phyloP scores from a whole-genome alignment of 1,140 invertebrate species.

The Hypsibius dujardini region DNA sequence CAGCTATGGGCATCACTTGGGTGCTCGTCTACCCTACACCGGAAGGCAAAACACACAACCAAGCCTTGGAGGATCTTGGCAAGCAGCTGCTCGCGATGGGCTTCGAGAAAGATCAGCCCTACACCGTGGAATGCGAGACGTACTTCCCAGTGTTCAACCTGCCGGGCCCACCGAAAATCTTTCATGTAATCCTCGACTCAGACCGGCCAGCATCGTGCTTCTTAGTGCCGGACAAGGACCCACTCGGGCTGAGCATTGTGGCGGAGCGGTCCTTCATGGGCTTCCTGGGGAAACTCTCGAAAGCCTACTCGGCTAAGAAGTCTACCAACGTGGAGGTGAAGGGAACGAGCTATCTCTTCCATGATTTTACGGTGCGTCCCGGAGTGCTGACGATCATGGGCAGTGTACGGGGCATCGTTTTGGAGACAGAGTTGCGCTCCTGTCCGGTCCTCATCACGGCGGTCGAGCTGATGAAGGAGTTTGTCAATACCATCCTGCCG shows the following conservation, averaged over 20 bases:
- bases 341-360: not conserved
- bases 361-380: not conserved
- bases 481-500: not conserved
- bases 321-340: not conserved
- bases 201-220: conserved; percentile 12
- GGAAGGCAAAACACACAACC: conserved; percentile 13
- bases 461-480: conserved; percentile 10
- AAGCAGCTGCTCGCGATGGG: not conserved
- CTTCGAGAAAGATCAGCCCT: conserved; percentile 11
- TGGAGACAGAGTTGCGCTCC: conserved; percentile 8
- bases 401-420: not conserved
- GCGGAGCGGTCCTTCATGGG: conserved; percentile 1
- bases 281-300: not conserved
- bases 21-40: not conserved
- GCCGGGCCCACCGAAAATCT: not conserved
- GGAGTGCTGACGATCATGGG: not conserved
- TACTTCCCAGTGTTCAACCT: not conserved
- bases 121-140: not conserved
- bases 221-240: conserved; percentile 1
- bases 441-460: not conserved
- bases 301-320: not conserved
- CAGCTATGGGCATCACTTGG: conserved; percentile 6
- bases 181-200: not conserved
- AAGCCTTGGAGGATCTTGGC: not conserved
- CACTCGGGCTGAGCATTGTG: not conserved